Evolutionary conservation across 2,797 vertebrate genomes (phyloP).

Genomic region (Cyclura pinguis): DNA sequence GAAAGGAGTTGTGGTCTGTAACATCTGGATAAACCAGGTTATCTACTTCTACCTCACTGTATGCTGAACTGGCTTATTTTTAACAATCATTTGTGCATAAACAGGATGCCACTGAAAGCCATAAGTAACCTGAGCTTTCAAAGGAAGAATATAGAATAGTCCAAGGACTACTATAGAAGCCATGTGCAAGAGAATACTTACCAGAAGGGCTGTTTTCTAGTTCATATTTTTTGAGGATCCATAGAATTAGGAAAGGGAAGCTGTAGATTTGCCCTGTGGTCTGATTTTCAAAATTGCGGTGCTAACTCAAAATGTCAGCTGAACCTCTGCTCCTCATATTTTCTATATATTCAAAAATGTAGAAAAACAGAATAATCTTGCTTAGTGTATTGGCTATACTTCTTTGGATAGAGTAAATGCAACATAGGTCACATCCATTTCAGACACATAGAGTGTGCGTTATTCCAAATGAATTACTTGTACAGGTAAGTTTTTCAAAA

Average conservation of each 20-base stretch:
- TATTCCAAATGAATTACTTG: background rate
- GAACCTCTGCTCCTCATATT: background rate
- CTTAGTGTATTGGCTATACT: background rate
- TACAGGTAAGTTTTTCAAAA: background rate
- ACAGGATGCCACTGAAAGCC: background rate
- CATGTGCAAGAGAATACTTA: background rate
- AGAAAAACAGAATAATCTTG: background rate
- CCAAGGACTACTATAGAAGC: background rate
- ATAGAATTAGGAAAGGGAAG: background rate
- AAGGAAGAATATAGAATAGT: background rate
- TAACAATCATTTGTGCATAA: background rate
- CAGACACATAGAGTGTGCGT: background rate
- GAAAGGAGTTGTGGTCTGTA: no score
- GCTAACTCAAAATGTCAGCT: background rate
- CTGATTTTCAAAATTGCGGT: background rate
- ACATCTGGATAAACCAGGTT: no score
- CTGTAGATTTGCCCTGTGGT: background rate
- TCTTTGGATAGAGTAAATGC: background rate
- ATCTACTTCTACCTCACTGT: background rate
- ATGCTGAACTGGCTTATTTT: background rate
- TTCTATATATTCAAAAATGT: background rate
- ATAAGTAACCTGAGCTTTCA: background rate
- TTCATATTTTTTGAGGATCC: background rate
- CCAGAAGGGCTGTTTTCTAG: background rate
- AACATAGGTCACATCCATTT: background rate